phyloP scores from a whole-genome alignment of 2,113 vertebrate species.

The western clawed frog (Xenopus tropicalis) region UCB_Xtro_10.0 CM004450.2:85997001-85997500 shows the following conservation, averaged over 20 bases:
- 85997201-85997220: too few species aligned
- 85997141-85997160: too few species aligned
- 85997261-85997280: neutral
- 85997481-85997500: neutral
- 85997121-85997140: too few species aligned
- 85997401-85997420: constrained; percentile 74
- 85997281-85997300: neutral
- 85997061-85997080: too few species aligned
- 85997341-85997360: constrained; percentile 46
- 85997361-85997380: constrained; percentile 52
- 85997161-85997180: too few species aligned
- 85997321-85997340: constrained; percentile 49
- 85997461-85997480: neutral
- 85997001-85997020: too few species aligned
- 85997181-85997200: too few species aligned
- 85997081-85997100: too few species aligned
- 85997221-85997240: too few species aligned
- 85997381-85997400: constrained; percentile 95
- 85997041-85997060: too few species aligned
- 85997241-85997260: neutral
- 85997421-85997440: constrained; percentile 61
- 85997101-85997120: too few species aligned
- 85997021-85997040: too few species aligned
- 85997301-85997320: constrained; percentile 2
- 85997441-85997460: constrained; percentile 24